Percentiles rank a stretch among this genome's conserved stretches.
Conservation (phyloP, 2,888 invertebrate species). For the Dryomyza anilis region DNA sequence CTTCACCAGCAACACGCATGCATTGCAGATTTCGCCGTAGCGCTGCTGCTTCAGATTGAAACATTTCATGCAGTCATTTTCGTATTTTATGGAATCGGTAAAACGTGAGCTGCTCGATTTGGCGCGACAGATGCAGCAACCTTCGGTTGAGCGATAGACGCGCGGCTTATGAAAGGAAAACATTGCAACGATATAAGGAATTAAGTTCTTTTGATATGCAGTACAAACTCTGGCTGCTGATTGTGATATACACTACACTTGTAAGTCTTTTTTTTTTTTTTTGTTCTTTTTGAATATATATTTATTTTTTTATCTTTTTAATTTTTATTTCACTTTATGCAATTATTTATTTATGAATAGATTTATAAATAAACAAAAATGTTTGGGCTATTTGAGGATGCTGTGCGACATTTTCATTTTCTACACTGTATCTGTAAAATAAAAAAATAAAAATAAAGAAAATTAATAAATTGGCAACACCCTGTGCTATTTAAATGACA, state of each 20-base stretch:
- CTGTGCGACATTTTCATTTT: not conserved
- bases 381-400: not conserved
- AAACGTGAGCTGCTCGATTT: slow-evolving; percentile 86
- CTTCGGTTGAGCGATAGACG: slow-evolving; percentile 80
- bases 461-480: too few species aligned
- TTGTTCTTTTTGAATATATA: too few species aligned
- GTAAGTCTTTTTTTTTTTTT: too few species aligned
- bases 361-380: not conserved
- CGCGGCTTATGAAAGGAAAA: slow-evolving; percentile 87
- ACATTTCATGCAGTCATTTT: slow-evolving; percentile 79
- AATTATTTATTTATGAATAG: not conserved
- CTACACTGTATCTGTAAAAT: too few species aligned
- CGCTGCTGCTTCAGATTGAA: slow-evolving; percentile 76
- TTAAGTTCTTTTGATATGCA: not conserved
- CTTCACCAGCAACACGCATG: slow-evolving; percentile 82
- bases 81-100: slow-evolving; percentile 83
- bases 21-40: slow-evolving; percentile 85
- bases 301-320: too few species aligned
- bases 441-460: too few species aligned
- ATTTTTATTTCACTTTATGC: not conserved
- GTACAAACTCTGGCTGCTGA: too few species aligned
- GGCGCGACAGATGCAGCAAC: slow-evolving; percentile 86
- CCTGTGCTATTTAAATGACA: too few species aligned
- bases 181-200: slow-evolving; percentile 63
- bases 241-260: too few species aligned